phyloP scores from a whole-genome alignment of 2,113 vertebrate genomes.

The Anguilla japonica region DNA sequence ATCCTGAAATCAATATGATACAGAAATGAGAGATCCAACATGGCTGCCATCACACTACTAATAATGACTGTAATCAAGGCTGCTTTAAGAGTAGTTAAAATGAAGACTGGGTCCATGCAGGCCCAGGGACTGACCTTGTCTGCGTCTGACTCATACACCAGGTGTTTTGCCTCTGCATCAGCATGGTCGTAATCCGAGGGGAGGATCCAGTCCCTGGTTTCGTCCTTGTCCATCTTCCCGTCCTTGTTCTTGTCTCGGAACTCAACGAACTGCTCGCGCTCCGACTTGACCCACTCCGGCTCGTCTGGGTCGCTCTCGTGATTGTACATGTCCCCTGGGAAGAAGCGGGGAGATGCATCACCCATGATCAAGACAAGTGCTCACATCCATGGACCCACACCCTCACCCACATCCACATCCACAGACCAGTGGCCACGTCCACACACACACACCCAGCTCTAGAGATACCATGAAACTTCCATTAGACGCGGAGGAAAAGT shows the following conservation, averaged over 20 bases:
- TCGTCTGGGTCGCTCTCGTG: conserved; percentile 83
- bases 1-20: conserved; percentile 70
- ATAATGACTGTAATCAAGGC: background rate
- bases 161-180: conserved; percentile 91
- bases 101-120: background rate
- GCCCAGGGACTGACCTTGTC: conserved; percentile 75
- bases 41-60: conserved; percentile 59
- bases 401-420: background rate
- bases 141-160: conserved; percentile 90
- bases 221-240: conserved; percentile 93
- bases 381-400: background rate
- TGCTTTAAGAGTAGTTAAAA: background rate
- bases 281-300: conserved; percentile 94
- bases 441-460: background rate
- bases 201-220: conserved; percentile 95
- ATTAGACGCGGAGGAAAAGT: too few species aligned
- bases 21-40: conserved; percentile 59
- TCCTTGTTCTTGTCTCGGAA: conserved; percentile 95
- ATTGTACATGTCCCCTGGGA: conserved; percentile 94
- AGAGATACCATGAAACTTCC: background rate
- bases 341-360: background rate
- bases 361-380: background rate
- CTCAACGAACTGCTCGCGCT: conserved; percentile 91
- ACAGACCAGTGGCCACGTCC: background rate
- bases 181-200: conserved; percentile 95